phyloP scores from a whole-genome alignment of 92 coral and sea anemone genomes.

The Phenganax subtilis region DNA sequence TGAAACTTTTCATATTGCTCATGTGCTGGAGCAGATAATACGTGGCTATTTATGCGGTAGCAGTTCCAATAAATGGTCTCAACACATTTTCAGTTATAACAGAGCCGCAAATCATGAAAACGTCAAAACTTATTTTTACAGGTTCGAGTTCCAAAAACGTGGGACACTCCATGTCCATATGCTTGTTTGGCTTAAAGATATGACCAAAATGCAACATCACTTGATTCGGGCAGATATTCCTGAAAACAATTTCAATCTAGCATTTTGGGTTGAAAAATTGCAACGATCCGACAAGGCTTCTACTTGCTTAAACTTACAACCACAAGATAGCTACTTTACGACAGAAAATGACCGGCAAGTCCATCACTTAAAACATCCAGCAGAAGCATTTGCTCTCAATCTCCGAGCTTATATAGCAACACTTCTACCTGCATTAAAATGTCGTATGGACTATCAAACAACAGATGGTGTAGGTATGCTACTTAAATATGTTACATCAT shows the following conservation, averaged over 20 bases:
- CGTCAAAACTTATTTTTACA: constrained; percentile 28
- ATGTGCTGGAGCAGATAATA: constrained; percentile 33
- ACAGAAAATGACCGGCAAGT: neutral
- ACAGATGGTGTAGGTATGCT: neutral
- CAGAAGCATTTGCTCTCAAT: constrained; percentile 20
- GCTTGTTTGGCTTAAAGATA: constrained; percentile 30
- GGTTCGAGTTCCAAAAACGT: constrained; percentile 25
- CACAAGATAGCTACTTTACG: neutral
- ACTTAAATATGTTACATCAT: constrained; percentile 19
- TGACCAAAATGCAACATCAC: neutral
- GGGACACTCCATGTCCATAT: constrained; percentile 27
- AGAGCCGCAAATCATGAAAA: neutral
- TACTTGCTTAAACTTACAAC: neutral
- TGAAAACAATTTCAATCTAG: neutral
- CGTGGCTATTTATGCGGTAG: constrained; percentile 44
- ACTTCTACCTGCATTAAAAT: neutral
- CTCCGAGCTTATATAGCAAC: constrained; percentile 21
- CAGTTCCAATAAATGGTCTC: constrained; percentile 24
- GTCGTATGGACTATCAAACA: constrained; percentile 28
- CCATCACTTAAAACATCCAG: constrained; percentile 21
- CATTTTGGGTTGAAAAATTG: constrained; percentile 6
- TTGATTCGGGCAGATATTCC: constrained; percentile 28
- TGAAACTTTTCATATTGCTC: constrained; percentile 37
- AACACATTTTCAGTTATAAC: constrained; percentile 37
- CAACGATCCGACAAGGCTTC: constrained; percentile 16